Percentiles rank a stretch among this genome's conserved stretches.
Evolutionary conservation across 2,113 vertebrate genomes (phyloP).

Genomic region (Saguinus imperator): DNA sequence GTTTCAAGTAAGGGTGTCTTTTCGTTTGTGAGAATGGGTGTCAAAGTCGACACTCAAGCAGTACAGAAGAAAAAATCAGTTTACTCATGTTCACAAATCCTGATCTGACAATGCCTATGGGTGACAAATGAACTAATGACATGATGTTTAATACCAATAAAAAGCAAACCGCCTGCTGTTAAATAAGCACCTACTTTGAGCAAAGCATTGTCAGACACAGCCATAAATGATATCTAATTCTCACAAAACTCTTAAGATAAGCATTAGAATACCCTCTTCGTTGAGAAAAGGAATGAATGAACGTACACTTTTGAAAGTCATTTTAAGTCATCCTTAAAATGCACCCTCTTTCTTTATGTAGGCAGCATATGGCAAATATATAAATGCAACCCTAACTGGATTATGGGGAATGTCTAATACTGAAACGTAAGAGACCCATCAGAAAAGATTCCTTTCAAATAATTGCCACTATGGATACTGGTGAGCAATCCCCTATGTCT

Average conservation of each 20-base stretch:
- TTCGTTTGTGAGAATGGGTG: neutral
- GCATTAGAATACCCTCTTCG: neutral
- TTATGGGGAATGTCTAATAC: neutral
- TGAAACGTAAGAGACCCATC: neutral
- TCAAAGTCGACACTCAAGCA: neutral
- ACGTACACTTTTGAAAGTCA: neutral
- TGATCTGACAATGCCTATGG: neutral
- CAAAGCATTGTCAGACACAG: neutral
- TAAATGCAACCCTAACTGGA: neutral
- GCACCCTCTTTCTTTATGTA: neutral
- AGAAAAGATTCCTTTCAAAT: neutral
- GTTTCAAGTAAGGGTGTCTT: neutral
- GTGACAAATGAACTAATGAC: neutral
- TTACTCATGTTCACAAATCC: neutral
- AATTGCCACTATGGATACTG: neutral
- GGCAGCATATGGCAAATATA: neutral
- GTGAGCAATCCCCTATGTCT: neutral
- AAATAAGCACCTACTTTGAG: neutral
- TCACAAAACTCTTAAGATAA: neutral
- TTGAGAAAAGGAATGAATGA: neutral
- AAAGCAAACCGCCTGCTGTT: neutral
- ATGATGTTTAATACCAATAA: neutral
- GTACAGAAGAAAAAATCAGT: neutral
- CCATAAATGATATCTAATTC: neutral
- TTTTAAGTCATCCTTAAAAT: neutral